phyloP scores from a whole-genome alignment of 2,797 vertebrate species.

The Pagetopsis macropterus region DNA sequence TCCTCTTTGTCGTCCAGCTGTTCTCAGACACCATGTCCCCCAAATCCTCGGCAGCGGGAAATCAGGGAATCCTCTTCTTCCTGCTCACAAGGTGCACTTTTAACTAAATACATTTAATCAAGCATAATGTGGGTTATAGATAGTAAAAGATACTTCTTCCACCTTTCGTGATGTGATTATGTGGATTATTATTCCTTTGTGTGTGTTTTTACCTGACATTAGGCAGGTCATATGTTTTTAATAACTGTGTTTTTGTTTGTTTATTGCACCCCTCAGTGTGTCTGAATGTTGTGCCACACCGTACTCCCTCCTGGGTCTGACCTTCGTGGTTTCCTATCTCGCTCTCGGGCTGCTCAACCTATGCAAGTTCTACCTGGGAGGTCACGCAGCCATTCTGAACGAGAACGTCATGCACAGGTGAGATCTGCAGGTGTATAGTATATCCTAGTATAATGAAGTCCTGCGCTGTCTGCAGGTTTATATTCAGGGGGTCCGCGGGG shows the following conservation, averaged over 20 bases:
- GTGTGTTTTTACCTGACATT: neutral
- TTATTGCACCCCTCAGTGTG: constrained; percentile 72
- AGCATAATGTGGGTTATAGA: too few species aligned
- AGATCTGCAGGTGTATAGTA: constrained; percentile 19
- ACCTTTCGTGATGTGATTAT: neutral
- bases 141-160: too few species aligned
- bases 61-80: constrained; percentile 86
- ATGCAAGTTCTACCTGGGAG: constrained; percentile 90
- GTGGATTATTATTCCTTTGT: neutral
- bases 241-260: neutral
- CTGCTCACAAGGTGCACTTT: constrained; percentile 85
- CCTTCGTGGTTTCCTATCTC: constrained; percentile 90
- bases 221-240: neutral
- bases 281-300: constrained; percentile 90
- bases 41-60: constrained; percentile 52
- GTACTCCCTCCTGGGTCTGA: constrained; percentile 89
- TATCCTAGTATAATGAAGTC: too few species aligned
- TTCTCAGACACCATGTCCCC: constrained; percentile 70
- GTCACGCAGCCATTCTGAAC: constrained; percentile 85
- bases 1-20: constrained; percentile 86
- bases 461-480: too few species aligned
- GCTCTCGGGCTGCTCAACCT: constrained; percentile 88
- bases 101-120: too few species aligned
- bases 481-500: too few species aligned
- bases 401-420: constrained; percentile 93